Conservation (phyloP, 2,113 vertebrate genomes). For the Entomyzon cyanotis region DNA sequence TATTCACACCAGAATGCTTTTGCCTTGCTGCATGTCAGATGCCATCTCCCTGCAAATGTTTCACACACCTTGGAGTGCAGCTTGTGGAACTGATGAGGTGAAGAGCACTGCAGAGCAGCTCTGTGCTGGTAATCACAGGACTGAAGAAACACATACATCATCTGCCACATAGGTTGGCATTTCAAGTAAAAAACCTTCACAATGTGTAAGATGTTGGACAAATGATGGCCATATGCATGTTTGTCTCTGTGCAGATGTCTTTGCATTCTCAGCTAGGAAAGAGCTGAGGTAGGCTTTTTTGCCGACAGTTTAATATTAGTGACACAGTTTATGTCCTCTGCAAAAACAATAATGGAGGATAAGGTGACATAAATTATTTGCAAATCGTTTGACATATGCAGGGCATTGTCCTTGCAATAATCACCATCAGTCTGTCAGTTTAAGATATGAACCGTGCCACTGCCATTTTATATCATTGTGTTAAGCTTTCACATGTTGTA, state of each 20-base stretch:
- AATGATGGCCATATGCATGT: constrained; percentile 96
- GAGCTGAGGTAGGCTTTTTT: constrained; percentile 90
- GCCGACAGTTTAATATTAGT: constrained; percentile 90
- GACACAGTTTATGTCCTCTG: constrained; percentile 91
- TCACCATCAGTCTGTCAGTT: constrained; percentile 93
- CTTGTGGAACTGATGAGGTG: constrained; percentile 99
- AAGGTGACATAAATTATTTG: constrained; percentile 99
- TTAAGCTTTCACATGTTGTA: constrained; percentile 80
- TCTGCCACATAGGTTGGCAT: constrained; percentile 96
- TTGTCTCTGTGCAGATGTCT: constrained; percentile 93
- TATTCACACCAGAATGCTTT: constrained; percentile 86
- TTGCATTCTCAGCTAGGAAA: constrained; percentile 85
- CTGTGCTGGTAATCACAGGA: constrained; percentile 98
- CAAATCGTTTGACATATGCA: constrained; percentile 94
- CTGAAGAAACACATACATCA: constrained; percentile 99
- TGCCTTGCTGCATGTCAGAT: constrained; percentile 91
- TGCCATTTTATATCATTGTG: constrained; percentile 86
- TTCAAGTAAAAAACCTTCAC: constrained; percentile 96
- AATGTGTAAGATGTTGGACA: constrained; percentile 97
- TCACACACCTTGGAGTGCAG: constrained; percentile 93
- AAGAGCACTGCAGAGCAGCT: constrained; percentile 92
- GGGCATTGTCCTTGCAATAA: constrained; percentile 96
- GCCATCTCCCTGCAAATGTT: constrained; percentile 94
- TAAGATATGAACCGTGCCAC: constrained; percentile 88
- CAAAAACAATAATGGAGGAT: constrained; percentile 92